These are phyloP conservation scores for Hirundo rustica DNA, from an alignment of 2,797 vertebrate genomes.

Conservation along the genomic window DNA sequence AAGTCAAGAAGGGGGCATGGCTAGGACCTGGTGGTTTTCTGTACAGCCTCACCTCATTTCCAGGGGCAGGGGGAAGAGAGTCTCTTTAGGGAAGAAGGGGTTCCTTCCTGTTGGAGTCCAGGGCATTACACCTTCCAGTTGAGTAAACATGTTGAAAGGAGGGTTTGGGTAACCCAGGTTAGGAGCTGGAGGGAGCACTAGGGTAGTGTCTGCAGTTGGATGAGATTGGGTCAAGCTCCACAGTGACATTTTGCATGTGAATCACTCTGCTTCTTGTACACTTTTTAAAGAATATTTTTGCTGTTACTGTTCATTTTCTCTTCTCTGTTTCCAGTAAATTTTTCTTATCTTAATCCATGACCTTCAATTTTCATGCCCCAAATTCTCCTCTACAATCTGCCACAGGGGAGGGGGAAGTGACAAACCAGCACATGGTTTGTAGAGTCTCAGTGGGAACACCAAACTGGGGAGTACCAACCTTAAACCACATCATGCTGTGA, in stretches of 20 bases:
- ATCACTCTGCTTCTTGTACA: no score
- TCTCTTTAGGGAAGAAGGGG: background rate
- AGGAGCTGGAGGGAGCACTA: fast-evolving
- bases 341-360: background rate
- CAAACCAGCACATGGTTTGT: background rate
- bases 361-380: background rate
- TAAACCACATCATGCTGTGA: background rate
- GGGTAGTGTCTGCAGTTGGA: background rate
- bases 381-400: background rate
- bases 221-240: background rate
- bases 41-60: no score
- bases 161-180: background rate
- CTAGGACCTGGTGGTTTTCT: background rate
- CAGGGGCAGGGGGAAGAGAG: background rate
- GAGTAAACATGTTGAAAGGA: fast-evolving
- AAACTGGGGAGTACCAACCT: background rate
- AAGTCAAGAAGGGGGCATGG: fast-evolving
- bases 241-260: background rate
- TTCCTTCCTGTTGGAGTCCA: background rate
- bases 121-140: no score
- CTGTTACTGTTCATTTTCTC: fast-evolving
- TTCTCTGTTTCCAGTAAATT: background rate
- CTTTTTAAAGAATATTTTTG: background rate
- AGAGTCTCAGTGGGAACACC: background rate
- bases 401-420: background rate